phyloP scores from a whole-genome alignment of 2,888 invertebrate genomes.

The Leptinotarsa tumamoca region DNA sequence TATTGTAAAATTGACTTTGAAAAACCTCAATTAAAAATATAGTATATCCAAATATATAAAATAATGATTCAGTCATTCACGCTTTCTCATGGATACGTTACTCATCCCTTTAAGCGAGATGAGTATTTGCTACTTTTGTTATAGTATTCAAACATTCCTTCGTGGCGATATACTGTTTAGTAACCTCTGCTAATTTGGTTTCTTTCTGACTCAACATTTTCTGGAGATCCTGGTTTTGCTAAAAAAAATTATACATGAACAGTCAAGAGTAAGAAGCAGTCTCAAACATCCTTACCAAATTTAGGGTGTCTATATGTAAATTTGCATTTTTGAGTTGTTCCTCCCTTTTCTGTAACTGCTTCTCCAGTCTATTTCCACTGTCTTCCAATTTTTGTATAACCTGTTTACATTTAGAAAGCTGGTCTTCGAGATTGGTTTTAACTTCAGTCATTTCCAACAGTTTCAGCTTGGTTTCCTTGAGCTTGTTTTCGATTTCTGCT shows the following conservation, averaged over 20 bases:
- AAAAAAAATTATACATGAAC: conserved; percentile 44
- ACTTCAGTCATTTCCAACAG: conserved; percentile 43
- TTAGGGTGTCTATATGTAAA: conserved; percentile 54
- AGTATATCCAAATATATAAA: neutral
- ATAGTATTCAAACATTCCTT: conserved; percentile 60
- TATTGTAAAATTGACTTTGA: neutral
- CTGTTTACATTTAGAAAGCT: conserved; percentile 53
- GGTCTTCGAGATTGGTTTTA: conserved; percentile 53
- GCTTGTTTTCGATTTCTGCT: conserved; percentile 49
- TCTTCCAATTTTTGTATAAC: conserved; percentile 58
- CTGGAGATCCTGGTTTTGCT: conserved; percentile 58
- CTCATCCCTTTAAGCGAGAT: conserved; percentile 26
- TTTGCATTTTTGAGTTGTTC: conserved; percentile 55
- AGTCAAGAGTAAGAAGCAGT: neutral
- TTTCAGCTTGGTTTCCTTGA: conserved; percentile 48
- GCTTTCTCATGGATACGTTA: neutral
- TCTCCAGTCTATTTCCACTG: conserved; percentile 58
- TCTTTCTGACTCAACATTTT: conserved; percentile 51
- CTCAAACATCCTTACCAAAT: conserved; percentile 53
- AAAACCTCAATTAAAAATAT: neutral
- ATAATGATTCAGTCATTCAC: neutral
- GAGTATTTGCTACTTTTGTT: conserved; percentile 56
- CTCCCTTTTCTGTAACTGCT: conserved; percentile 58
- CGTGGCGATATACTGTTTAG: conserved; percentile 53
- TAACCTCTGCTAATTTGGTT: conserved; percentile 54